A percentile compares a stretch with the other conserved stretches of the same genome.
These are phyloP conservation scores for Coptodon rendalli DNA, from an alignment of 2,113 vertebrate species.

Conservation along the genomic window DNA sequence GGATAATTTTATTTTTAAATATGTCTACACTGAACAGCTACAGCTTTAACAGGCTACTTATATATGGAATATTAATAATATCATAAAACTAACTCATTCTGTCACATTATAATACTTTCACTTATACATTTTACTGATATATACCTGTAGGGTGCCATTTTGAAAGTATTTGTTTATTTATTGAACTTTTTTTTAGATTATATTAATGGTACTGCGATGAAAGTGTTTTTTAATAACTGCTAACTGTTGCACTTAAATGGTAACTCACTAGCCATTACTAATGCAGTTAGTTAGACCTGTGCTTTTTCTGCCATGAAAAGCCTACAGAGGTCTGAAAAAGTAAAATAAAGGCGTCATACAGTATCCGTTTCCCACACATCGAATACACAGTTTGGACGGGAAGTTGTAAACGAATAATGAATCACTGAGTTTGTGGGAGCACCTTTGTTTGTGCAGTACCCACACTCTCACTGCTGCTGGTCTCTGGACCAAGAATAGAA, in stretches of 20 bases:
- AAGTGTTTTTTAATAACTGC: neutral
- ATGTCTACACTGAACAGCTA: no score
- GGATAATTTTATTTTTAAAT: no score
- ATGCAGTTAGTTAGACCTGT: neutral
- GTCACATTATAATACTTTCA: no score
- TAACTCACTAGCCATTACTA: neutral
- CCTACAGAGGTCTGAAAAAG: neutral
- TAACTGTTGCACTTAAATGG: neutral
- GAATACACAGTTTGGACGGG: neutral
- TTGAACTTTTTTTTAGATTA: neutral
- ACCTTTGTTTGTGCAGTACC: neutral
- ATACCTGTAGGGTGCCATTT: neutral
- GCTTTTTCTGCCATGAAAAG: neutral
- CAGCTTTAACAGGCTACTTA: no score
- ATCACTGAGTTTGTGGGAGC: neutral
- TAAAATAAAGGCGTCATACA: neutral
- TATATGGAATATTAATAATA: no score
- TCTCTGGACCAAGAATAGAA: conserved; percentile 4
- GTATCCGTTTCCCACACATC: neutral
- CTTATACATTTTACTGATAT: no score
- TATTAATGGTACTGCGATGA: neutral
- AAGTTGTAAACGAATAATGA: neutral
- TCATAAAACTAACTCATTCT: no score
- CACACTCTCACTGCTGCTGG: neutral
- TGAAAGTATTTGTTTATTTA: neutral